phyloP scores from a whole-genome alignment of 2,888 invertebrate genomes.

The Eutolmus rufibarbis region DNA sequence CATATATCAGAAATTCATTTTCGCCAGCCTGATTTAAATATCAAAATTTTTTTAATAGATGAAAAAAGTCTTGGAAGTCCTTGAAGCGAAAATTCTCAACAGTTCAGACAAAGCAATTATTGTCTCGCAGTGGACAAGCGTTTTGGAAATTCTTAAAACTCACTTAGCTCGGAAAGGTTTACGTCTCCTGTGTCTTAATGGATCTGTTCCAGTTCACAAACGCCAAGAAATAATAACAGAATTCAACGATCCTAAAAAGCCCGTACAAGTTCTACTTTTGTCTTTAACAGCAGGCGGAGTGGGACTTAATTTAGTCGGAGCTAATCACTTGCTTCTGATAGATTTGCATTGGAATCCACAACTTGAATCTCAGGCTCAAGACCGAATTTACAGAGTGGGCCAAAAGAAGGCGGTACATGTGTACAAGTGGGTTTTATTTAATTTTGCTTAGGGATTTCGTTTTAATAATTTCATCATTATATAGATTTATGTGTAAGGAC shows the following conservation, averaged over 20 bases:
- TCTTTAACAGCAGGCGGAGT: conserved; percentile 95
- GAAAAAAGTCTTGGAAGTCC: conserved; percentile 66
- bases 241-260: conserved; percentile 71
- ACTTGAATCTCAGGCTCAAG: conserved; percentile 92
- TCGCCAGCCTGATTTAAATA: not conserved
- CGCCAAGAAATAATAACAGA: conserved; percentile 74
- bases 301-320: conserved; percentile 91
- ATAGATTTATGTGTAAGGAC: conserved; percentile 77
- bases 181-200: conserved; percentile 74
- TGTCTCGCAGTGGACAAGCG: conserved; percentile 92
- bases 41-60: conserved; percentile 59
- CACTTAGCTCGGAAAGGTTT: conserved; percentile 69
- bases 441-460: not conserved
- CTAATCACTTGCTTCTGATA: conserved; percentile 86
- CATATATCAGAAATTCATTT: not conserved
- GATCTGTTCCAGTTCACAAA: conserved; percentile 74
- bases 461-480: conserved; percentile 50
- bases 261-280: conserved; percentile 75
- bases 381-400: conserved; percentile 90
- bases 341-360: conserved; percentile 99
- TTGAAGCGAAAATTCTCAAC: conserved; percentile 66
- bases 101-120: conserved; percentile 78
- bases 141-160: conserved; percentile 75
- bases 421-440: conserved; percentile 72
- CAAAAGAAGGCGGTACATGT: conserved; percentile 82